Conservation (phyloP, 2,113 vertebrate genomes). For the Lepus timidus region DNA sequence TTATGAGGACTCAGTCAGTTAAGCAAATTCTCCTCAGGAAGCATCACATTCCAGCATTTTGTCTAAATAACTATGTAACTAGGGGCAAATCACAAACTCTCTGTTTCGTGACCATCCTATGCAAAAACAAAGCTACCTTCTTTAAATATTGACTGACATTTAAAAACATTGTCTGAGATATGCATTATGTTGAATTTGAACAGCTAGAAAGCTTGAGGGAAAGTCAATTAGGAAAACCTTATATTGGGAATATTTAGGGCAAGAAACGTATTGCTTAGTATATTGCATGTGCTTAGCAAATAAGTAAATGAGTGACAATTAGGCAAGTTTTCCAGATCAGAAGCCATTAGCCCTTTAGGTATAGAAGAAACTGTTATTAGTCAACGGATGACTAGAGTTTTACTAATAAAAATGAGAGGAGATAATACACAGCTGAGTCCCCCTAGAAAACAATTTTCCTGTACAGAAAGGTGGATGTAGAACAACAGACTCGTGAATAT, state of each 20-base stretch:
- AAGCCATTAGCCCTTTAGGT: background rate
- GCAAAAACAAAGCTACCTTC: background rate
- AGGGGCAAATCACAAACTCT: background rate
- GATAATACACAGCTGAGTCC: background rate
- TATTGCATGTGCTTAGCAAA: background rate
- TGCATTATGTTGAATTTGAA: background rate
- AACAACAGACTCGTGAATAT: background rate
- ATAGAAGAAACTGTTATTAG: background rate
- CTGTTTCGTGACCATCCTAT: background rate
- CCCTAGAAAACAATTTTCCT: background rate
- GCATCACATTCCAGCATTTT: background rate
- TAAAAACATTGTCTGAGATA: slow-evolving; percentile 6
- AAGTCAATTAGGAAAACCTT: background rate
- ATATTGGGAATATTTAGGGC: background rate
- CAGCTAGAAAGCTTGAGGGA: background rate
- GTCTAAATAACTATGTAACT: background rate
- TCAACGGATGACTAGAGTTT: background rate
- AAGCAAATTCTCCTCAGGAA: background rate
- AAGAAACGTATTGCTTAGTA: background rate
- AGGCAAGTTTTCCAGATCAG: background rate
- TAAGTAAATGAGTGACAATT: background rate
- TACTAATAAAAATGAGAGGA: background rate
- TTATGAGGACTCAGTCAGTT: slow-evolving; percentile 6
- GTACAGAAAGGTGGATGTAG: background rate
- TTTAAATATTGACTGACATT: background rate